Evolutionary conservation across 2,888 invertebrate species (phyloP).

Genomic region (Polylopha cassiicola): DNA sequence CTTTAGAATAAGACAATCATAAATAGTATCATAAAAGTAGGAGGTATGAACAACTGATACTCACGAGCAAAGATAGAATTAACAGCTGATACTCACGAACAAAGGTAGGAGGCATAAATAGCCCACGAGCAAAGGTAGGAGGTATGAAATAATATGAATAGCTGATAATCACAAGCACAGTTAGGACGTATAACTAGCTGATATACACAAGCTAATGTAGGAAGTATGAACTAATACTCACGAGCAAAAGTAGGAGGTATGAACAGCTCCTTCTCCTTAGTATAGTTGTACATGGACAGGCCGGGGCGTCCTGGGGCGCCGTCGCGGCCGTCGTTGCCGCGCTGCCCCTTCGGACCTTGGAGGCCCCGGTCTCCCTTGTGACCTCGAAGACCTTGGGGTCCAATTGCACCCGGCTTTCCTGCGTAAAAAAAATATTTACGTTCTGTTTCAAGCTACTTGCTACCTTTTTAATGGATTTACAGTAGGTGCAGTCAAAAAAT

Average conservation of each 20-base stretch:
- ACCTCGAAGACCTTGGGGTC: constrained; percentile 81
- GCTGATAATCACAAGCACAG: too few relatives aligned
- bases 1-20: too few relatives aligned
- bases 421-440: constrained; percentile 23
- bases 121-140: too few relatives aligned
- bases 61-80: too few relatives aligned
- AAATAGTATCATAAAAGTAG: too few relatives aligned
- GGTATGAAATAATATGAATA: too few relatives aligned
- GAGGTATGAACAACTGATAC: too few relatives aligned
- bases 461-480: too few relatives aligned
- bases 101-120: too few relatives aligned
- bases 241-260: constrained; percentile 90
- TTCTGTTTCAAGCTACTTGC: neutral
- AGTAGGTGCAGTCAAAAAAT: too few relatives aligned
- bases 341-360: constrained; percentile 82
- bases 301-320: constrained; percentile 89
- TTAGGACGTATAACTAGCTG: too few relatives aligned
- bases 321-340: constrained; percentile 84
- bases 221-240: constrained; percentile 33
- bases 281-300: constrained; percentile 85
- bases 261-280: constrained; percentile 82
- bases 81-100: too few relatives aligned
- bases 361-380: constrained; percentile 82
- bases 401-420: constrained; percentile 83
- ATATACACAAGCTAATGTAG: neutral